Evolutionary conservation across 2,113 vertebrate species (phyloP), one percentile per base, ranked within the genome.

Genomic region (Myiagra hebetior): DNA sequence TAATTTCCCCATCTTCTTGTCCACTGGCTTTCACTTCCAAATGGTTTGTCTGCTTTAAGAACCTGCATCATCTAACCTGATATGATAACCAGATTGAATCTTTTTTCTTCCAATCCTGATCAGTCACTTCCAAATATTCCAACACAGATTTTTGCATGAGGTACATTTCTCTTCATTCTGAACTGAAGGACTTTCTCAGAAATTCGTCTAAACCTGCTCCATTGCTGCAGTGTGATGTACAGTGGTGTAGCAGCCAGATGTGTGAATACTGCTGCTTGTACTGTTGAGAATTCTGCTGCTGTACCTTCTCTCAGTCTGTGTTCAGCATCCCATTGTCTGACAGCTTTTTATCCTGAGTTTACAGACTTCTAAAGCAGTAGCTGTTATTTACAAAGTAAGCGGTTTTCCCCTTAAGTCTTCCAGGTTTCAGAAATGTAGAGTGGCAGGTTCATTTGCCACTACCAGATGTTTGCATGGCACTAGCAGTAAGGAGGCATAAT

Each of bases 141-240:
- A 65, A 9, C 16, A 37, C 16, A 46, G 30, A 26, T 18, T 78
- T 85, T 39, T 85, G 41, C n/a, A 19, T 41, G 35, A 80, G 33
- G 37, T 62, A 22, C 26, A 20, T 1, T 68, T 59, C 41, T 67
- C 11, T 30, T 63, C 4, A 10, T 81, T 87, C 15, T 33, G 59
- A 56, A 69, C 18, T 42, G 64, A 63, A 44, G 2, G 33, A 53
- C 20, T 30, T 87, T 46, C 35, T 53, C 17, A 35, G 59, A 68
- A 55, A 55, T 35, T 27, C 28, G 11, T 33, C 39, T 65, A n/a
- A 67, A 68, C 62, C 20, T 69, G 30, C 27, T 74, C 11, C 8
- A 0, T 41, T 80, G 8, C 37, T 72, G 18, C 7, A 3, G 2
- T 49, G 16, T 62, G 39, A 26, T 1, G 0, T 64, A 9, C 35